phyloP scores from a whole-genome alignment of 2,113 vertebrate genomes.

The Ailuropoda melanoleuca region DNA sequence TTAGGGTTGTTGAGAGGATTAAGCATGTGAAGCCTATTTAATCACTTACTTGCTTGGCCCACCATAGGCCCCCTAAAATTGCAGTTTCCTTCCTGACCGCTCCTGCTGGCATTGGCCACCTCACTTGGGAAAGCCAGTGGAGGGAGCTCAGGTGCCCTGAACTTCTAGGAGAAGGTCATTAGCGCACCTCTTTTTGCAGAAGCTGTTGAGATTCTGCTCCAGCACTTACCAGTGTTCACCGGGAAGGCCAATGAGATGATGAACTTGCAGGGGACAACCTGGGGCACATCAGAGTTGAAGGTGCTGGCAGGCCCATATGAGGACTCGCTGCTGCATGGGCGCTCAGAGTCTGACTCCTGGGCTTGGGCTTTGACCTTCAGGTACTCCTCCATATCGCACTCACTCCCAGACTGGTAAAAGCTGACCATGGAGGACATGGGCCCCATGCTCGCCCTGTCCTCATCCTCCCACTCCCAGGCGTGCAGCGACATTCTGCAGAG shows the following conservation, averaged over 20 bases:
- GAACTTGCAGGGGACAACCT: conserved; percentile 83
- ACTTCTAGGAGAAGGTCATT: neutral
- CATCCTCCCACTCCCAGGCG: conserved; percentile 39
- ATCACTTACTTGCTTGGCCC: neutral
- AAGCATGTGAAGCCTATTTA: neutral
- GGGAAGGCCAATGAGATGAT: conserved; percentile 85
- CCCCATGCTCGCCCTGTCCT: neutral
- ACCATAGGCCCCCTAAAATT: neutral
- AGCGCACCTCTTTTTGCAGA: accelerated
- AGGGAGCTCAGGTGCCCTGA: neutral
- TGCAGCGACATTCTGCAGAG: conserved; percentile 13
- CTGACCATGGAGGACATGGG: neutral
- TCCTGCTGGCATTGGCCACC: too few species aligned
- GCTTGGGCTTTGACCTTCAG: neutral
- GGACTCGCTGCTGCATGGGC: neutral
- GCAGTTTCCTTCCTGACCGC: neutral
- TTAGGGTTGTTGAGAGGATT: neutral
- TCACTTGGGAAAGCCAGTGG: too few species aligned
- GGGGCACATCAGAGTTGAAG: neutral
- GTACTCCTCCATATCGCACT: neutral
- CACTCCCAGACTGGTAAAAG: neutral
- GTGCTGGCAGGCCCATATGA: accelerated
- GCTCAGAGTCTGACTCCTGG: neutral
- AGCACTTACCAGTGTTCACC: conserved; percentile 17
- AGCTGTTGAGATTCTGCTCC: accelerated